These are phyloP conservation scores for Notarius lentiginosus DNA, from an alignment of 2,113 vertebrate species.

Conservation along the genomic window DNA sequence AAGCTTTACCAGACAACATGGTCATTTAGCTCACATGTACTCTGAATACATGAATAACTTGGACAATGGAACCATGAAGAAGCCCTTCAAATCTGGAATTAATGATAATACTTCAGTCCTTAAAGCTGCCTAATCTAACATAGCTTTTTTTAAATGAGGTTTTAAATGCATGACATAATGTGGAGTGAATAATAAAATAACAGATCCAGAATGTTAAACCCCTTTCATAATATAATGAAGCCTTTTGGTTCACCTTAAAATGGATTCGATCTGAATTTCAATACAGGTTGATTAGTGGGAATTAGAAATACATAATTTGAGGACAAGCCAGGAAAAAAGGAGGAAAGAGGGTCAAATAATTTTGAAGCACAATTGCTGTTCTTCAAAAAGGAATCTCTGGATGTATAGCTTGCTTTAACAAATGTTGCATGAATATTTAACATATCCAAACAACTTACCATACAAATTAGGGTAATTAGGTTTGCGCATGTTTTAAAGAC, in stretches of 20 bases:
- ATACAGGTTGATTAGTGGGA: conserved; percentile 63
- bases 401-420: conserved; percentile 9
- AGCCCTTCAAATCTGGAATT: background rate
- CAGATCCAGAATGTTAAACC: conserved; percentile 15
- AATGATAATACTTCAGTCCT: conserved; percentile 24
- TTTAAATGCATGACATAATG: conserved; percentile 13
- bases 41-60: conserved; percentile 1
- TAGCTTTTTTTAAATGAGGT: background rate
- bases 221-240: conserved; percentile 33
- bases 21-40: background rate
- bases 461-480: background rate
- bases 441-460: background rate
- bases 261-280: conserved; percentile 60
- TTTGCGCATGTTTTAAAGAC: background rate
- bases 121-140: conserved; percentile 22
- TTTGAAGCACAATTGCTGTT: background rate
- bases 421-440: conserved; percentile 12
- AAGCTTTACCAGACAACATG: background rate
- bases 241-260: conserved; percentile 53
- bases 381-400: background rate
- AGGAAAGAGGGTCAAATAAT: background rate
- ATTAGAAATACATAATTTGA: conserved; percentile 64
- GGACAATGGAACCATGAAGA: conserved; percentile 11
- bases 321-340: conserved; percentile 47
- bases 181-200: conserved; percentile 9